Conservation (phyloP, 1,140 invertebrate genomes). For the Diachasmimorpha longicaudata region DNA sequence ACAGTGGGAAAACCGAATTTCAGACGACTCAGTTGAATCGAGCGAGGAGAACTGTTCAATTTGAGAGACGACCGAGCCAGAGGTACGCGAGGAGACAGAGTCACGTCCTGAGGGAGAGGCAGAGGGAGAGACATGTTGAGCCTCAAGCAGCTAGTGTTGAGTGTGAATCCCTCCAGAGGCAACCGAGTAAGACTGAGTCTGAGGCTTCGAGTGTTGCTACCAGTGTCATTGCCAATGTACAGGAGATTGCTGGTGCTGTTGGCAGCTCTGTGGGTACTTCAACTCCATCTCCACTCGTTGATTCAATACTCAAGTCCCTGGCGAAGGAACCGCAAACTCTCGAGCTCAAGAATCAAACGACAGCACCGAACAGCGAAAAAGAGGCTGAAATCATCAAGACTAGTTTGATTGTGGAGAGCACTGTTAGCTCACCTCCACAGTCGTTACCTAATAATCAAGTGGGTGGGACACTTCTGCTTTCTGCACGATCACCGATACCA, state of each 20-base stretch:
- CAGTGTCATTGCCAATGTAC: not conserved
- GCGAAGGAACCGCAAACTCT: conserved; percentile 66
- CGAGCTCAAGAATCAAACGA: conserved; percentile 62
- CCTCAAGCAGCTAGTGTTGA: conserved; percentile 43
- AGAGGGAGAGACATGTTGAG: conserved; percentile 67
- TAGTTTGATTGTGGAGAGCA: conserved; percentile 57
- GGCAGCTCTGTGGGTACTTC: conserved; percentile 30
- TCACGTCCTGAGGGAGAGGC: conserved; percentile 78
- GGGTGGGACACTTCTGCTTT: conserved; percentile 56
- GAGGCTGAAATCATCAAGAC: conserved; percentile 50
- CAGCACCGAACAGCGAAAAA: conserved; percentile 56
- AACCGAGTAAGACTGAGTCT: conserved; percentile 63
- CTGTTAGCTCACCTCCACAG: conserved; percentile 40
- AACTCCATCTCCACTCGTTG: conserved; percentile 56
- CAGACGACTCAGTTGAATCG: conserved; percentile 91
- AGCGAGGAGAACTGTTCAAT: conserved; percentile 88
- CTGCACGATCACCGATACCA: conserved; percentile 68
- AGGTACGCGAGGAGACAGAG: conserved; percentile 90
- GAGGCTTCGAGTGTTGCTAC: conserved; percentile 45
- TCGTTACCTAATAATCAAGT: conserved; percentile 60
- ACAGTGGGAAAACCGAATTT: conserved; percentile 94
- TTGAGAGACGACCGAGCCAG: conserved; percentile 95
- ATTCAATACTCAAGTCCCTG: conserved; percentile 65
- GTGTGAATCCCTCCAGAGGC: conserved; percentile 62
- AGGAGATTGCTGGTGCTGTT: conserved; percentile 39